A percentile compares a stretch with the other conserved stretches of the same genome.
These are phyloP conservation scores for Rostratula benghalensis DNA, from an alignment of 2,113 vertebrate genomes.

Conservation along the genomic window DNA sequence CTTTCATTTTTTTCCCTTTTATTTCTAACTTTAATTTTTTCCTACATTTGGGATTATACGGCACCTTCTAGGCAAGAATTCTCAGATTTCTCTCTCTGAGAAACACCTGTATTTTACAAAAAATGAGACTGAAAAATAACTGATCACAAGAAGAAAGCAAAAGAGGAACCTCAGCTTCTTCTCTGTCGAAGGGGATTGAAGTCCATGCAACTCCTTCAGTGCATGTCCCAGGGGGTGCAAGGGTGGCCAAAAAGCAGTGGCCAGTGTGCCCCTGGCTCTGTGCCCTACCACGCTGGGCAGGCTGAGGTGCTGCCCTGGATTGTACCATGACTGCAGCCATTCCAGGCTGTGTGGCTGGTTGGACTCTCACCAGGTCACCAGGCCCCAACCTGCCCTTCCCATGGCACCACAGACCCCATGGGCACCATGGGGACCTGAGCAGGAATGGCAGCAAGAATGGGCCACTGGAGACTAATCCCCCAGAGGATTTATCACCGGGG, in stretches of 20 bases:
- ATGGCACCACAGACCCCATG: accelerated
- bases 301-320: background rate
- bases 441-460: background rate
- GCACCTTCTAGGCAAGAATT: background rate
- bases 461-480: background rate
- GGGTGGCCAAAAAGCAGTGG: background rate
- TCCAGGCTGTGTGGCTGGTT: background rate
- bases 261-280: background rate
- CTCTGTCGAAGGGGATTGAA: accelerated
- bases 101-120: background rate
- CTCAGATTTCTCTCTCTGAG: background rate
- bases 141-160: background rate
- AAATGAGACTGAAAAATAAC: background rate
- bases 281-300: accelerated
- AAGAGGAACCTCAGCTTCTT: background rate
- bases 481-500: background rate
- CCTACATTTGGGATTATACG: background rate
- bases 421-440: background rate
- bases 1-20: background rate
- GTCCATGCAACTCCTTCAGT: background rate
- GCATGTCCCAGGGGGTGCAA: background rate
- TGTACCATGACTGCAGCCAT: background rate
- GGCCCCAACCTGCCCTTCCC: accelerated
- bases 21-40: background rate
- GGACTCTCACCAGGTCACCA: accelerated